Conservation (phyloP, 2,797 vertebrate genomes). For the Scolopax rusticola region DNA sequence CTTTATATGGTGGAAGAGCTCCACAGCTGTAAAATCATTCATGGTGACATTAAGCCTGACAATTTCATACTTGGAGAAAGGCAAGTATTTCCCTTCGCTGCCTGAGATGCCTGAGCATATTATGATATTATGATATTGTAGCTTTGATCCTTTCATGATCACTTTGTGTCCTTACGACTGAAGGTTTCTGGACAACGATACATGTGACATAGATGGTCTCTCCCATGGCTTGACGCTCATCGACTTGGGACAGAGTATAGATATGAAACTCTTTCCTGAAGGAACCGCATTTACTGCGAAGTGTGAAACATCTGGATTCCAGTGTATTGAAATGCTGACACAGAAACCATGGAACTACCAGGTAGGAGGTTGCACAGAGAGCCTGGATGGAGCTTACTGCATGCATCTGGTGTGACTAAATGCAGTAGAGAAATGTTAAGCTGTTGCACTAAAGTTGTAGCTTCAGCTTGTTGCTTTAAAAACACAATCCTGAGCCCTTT, state of each 20-base stretch:
- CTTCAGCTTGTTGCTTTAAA: neutral
- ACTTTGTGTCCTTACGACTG: neutral
- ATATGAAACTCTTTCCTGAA: constrained; percentile 91
- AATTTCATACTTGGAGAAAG: constrained; percentile 93
- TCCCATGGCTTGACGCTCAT: constrained; percentile 90
- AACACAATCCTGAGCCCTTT: neutral
- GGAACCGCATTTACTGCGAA: constrained; percentile 87
- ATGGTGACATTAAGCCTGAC: constrained; percentile 96
- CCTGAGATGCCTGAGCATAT: fast-evolving
- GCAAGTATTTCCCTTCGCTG: constrained; percentile 65
- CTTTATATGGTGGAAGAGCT: constrained; percentile 90
- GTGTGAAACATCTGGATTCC: constrained; percentile 93
- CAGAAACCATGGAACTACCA: constrained; percentile 93
- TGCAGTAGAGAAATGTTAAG: fast-evolving
- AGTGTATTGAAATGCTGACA: constrained; percentile 93
- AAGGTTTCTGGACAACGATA: constrained; percentile 89
- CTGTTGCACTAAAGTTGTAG: neutral
- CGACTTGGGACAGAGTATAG: constrained; percentile 94
- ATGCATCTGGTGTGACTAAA: fast-evolving
- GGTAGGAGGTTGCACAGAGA: constrained; percentile 72
- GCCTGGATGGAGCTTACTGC: too few species aligned
- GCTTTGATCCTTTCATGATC: neutral
- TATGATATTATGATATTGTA: fast-evolving
- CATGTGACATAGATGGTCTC: constrained; percentile 78
- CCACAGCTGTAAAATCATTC: constrained; percentile 85